A percentile compares a stretch with the other conserved stretches of the same genome.
These are phyloP conservation scores for Emys orbicularis DNA, from an alignment of 2,797 vertebrate species.

Conservation along the genomic window DNA sequence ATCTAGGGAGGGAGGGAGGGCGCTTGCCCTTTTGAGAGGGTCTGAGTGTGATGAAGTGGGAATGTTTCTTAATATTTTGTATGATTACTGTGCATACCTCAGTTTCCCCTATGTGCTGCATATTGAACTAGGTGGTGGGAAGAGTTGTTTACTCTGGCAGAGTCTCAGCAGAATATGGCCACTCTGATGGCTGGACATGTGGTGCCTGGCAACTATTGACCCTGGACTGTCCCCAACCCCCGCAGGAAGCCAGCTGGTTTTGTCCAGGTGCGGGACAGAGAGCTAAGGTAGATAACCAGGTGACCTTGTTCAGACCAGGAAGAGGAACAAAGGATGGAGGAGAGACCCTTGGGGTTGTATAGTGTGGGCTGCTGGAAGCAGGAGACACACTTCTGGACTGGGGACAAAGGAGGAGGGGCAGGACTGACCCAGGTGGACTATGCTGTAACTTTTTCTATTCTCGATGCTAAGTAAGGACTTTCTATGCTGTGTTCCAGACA, in stretches of 20 bases:
- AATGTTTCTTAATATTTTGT: background rate
- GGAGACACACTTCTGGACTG: background rate
- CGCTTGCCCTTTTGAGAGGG: background rate
- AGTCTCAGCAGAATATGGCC: background rate
- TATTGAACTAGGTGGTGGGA: no score
- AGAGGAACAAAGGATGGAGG: background rate
- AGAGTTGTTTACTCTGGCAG: background rate
- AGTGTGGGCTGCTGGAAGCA: background rate
- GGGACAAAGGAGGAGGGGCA: background rate
- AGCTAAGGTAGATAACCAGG: background rate
- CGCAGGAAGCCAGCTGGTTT: background rate
- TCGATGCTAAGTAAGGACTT: background rate
- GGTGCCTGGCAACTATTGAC: background rate
- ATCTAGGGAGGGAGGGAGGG: no score
- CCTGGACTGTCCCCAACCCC: background rate
- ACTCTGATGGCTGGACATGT: background rate
- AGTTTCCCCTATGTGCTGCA: no score
- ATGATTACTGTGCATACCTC: background rate
- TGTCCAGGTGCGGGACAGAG: background rate
- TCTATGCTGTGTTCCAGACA: background rate
- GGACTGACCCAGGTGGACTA: background rate
- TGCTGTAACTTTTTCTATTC: background rate
- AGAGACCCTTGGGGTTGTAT: background rate
- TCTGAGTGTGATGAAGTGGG: background rate
- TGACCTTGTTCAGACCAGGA: background rate